Percentiles rank a stretch among this genome's conserved stretches.
These are phyloP conservation scores for Beris chalybata DNA, from an alignment of 2,888 invertebrate species.

Conservation along the genomic window DNA sequence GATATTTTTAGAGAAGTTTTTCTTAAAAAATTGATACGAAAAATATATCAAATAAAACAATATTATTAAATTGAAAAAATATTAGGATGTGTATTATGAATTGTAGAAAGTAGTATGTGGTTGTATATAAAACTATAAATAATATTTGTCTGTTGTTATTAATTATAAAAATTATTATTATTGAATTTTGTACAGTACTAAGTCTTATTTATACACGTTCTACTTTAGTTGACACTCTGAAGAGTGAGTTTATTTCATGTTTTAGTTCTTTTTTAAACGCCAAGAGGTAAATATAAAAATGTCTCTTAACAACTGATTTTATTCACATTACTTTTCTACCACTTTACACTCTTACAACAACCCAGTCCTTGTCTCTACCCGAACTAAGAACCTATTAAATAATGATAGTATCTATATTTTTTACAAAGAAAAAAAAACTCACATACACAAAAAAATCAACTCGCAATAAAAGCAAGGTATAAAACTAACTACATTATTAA, in stretches of 20 bases:
- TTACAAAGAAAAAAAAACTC: conserved; percentile 11
- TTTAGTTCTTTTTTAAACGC: no score
- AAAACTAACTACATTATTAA: neutral
- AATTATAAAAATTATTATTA: conserved; percentile 28
- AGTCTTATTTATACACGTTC: conserved; percentile 25
- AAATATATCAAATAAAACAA: conserved; percentile 9
- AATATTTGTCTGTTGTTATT: conserved; percentile 32
- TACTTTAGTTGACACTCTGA: conserved; percentile 1
- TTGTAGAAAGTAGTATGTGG: conserved; percentile 18
- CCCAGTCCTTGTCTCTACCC: no score
- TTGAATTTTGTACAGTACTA: conserved; percentile 29
- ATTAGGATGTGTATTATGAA: conserved; percentile 28
- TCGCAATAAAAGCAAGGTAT: conserved; percentile 29
- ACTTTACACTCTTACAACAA: no score
- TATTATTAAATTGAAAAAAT: conserved; percentile 4
- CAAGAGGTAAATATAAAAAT: no score
- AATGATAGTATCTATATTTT: conserved; percentile 10
- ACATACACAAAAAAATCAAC: conserved; percentile 6
- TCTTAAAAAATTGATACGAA: conserved; percentile 14
- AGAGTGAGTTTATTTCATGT: no score
- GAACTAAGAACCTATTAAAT: no score
- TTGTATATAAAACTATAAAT: conserved; percentile 25
- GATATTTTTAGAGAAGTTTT: neutral
- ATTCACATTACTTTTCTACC: no score
- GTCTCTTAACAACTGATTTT: no score